Evolutionary conservation across 2,888 invertebrate genomes (phyloP).

Genomic region (Busseola fusca): DNA sequence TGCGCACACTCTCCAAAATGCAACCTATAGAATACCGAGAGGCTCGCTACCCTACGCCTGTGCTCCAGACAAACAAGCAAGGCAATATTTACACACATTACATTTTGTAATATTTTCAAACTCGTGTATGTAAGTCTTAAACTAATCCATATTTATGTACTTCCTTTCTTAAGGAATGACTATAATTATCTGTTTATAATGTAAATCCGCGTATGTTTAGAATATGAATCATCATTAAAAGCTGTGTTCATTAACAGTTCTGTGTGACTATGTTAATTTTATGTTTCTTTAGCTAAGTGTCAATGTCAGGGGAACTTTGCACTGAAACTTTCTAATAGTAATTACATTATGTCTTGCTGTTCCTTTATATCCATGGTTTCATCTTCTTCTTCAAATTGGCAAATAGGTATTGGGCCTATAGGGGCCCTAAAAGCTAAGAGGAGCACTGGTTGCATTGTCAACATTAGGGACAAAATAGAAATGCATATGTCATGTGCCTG

Average conservation of each 20-base stretch:
- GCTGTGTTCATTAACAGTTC: slow-evolving; percentile 33
- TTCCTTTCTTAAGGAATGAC: slow-evolving; percentile 43
- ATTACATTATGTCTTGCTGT: background rate
- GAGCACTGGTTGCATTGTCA: background rate
- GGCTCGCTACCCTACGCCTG: too few relatives aligned
- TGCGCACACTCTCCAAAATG: too few relatives aligned
- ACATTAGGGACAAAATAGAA: background rate
- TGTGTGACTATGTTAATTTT: slow-evolving; percentile 38
- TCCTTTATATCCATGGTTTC: background rate
- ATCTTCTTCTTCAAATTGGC: background rate
- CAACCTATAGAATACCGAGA: too few relatives aligned
- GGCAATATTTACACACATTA: too few relatives aligned
- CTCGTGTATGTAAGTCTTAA: slow-evolving; percentile 32
- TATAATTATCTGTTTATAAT: slow-evolving; percentile 50
- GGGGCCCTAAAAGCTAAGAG: too few relatives aligned
- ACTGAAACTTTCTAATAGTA: slow-evolving; percentile 3
- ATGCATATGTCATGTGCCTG: background rate
- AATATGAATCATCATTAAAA: slow-evolving; percentile 51
- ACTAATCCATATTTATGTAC: slow-evolving; percentile 43
- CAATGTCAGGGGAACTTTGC: slow-evolving; percentile 39
- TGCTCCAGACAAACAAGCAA: too few relatives aligned
- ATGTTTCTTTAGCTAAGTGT: slow-evolving; percentile 33
- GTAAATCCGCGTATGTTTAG: slow-evolving; percentile 46
- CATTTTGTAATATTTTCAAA: slow-evolving; percentile 50
- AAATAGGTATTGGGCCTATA: background rate